Percentiles rank a stretch among this genome's conserved stretches.
phyloP scores from a whole-genome alignment of 2,113 vertebrate species.

The Alaudala cheleensis region DNA sequence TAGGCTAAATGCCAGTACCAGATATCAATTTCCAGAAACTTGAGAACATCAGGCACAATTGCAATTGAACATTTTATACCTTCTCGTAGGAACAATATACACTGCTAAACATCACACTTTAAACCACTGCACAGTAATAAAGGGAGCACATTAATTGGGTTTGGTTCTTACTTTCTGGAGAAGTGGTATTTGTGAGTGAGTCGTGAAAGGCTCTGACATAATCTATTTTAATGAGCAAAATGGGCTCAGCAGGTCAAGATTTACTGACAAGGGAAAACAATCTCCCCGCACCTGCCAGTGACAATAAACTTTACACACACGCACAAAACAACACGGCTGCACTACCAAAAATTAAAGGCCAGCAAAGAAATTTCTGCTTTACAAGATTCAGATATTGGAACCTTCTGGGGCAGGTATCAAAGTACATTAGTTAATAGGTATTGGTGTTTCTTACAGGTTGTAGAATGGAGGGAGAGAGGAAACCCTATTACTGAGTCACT shows the following conservation, averaged over 20 bases:
- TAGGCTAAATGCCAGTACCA: conserved; percentile 71
- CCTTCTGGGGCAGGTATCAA: neutral
- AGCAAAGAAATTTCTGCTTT: neutral
- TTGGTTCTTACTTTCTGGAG: conserved; percentile 12
- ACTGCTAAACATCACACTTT: neutral
- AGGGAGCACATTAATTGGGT: neutral
- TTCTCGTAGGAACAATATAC: conserved; percentile 9
- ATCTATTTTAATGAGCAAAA: conserved; percentile 61
- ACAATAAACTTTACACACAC: conserved; percentile 36
- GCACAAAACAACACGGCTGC: neutral
- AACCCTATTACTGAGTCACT: neutral
- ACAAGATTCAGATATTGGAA: neutral
- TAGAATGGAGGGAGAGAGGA: neutral
- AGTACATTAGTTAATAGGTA: neutral
- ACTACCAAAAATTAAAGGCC: neutral
- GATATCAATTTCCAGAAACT: conserved; percentile 71
- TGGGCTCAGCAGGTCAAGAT: conserved; percentile 44
- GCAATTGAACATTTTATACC: conserved; percentile 59
- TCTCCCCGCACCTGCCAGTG: neutral
- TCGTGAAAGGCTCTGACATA: neutral
- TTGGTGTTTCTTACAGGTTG: neutral
- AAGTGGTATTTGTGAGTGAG: neutral
- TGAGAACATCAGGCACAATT: conserved; percentile 63
- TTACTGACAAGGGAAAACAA: conserved; percentile 20
- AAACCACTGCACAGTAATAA: neutral